Conservation (phyloP, 2,888 invertebrate genomes). For the Rapana venosa region DNA sequence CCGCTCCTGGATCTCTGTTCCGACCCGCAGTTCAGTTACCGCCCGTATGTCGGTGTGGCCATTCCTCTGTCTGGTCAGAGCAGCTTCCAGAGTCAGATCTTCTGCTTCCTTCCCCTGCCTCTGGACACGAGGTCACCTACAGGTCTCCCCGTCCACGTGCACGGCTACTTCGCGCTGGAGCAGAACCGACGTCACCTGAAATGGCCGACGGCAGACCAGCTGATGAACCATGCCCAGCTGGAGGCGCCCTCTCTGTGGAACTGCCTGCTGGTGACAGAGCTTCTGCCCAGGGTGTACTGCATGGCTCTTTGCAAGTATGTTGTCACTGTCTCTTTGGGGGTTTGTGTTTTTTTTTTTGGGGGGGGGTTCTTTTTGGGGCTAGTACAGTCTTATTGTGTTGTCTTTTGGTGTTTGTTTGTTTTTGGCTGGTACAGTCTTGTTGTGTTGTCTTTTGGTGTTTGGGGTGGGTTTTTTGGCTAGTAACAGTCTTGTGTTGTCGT, state of each 20-base stretch:
- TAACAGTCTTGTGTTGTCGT: no score
- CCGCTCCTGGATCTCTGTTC: slow-evolving; percentile 44
- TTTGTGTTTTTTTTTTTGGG: no score
- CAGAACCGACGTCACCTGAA: slow-evolving; percentile 74
- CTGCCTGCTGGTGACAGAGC: slow-evolving; percentile 26
- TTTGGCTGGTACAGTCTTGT: no score
- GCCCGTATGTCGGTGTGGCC: slow-evolving; percentile 66
- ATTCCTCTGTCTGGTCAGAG: slow-evolving; percentile 51
- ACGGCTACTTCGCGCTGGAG: slow-evolving; percentile 73
- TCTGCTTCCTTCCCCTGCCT: slow-evolving; percentile 75
- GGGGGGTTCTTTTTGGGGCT: no score
- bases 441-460: no score
- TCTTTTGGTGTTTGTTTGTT: no score
- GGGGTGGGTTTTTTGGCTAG: no score
- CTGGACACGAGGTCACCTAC: slow-evolving; percentile 64
- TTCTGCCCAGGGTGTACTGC: slow-evolving; percentile 16
- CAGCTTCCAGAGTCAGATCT: slow-evolving; percentile 65
- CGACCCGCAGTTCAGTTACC: slow-evolving; percentile 54
- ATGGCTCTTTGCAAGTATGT: not conserved
- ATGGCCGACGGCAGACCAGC: slow-evolving; percentile 67
- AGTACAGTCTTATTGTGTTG: no score
- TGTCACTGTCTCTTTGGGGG: no score
- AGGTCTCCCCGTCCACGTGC: slow-evolving; percentile 74
- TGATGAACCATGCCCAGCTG: slow-evolving; percentile 23
- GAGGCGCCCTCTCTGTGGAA: slow-evolving; percentile 28